Base-by-base conservation (phyloP, 1,140 invertebrate species). In the Aphelenchoides fujianensis region DNA sequence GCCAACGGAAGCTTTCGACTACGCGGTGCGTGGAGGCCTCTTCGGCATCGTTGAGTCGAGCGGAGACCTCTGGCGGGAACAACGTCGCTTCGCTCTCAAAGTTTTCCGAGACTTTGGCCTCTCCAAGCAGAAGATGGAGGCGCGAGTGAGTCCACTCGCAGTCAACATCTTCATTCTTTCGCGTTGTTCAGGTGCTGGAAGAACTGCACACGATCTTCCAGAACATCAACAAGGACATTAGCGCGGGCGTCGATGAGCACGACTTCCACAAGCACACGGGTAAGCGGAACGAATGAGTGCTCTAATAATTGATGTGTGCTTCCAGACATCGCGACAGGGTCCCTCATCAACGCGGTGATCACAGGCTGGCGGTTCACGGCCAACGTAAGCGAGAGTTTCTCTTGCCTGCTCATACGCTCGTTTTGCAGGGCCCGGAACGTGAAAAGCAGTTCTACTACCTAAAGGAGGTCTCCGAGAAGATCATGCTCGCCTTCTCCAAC, bases 101-200 rank as follows among this genome's bases (percentile, higher is more conserved):
- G 37, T 67, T 3, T 69, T 67, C 16, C n/a, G 64, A n/a, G 64
- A 67, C n/a, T 64, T 67, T 19, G 64, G 64, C 19, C n/a, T 67
- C 16, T 23, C 52, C 37, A 67, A 67, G 41, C 12, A 48, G 12
- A n/a, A n/a, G n/a, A n/a, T n/a, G n/a, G n/a, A n/a, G n/a, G n/a
- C n/a, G n/a, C n/a, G n/a, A n/a, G n/a, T n/a, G n/a, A n/a, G n/a
- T n/a, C n/a, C 12, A 48, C 12, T 48, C 23, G 12, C 41, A 23
- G 23, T 23, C 12, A 48, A 48, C 41, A 12, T 23, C 12, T 48
- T 48, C 41, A 48, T 12, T 48, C 41, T 48, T 48, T 48, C 12
- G 23, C 41, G 23, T 12, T 48, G n/a, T 48, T 48, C 23, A 48
- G 41, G 23, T 48, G 12, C 41, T 48, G 41, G 41, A 48, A 48